These are phyloP conservation scores for Hystrix cristata DNA, from an alignment of 2,113 vertebrate species.

Conservation along the genomic window DNA sequence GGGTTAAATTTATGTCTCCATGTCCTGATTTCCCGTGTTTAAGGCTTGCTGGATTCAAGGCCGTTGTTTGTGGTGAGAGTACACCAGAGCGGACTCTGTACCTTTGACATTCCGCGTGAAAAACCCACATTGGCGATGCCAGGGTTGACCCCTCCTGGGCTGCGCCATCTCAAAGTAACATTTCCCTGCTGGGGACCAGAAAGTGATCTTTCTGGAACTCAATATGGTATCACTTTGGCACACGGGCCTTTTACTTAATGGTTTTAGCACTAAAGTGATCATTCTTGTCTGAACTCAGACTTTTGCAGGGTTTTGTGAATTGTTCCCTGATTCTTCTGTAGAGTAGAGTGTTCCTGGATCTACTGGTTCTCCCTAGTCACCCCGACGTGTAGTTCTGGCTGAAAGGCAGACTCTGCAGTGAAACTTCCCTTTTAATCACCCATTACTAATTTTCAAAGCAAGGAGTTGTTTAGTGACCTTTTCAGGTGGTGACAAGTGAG, in stretches of 20 bases:
- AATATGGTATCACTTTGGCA: neutral
- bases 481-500: neutral
- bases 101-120: neutral
- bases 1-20: neutral
- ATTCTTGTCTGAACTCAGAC: neutral
- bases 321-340: neutral
- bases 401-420: slow-evolving; percentile 13
- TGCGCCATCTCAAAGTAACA: neutral
- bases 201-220: neutral
- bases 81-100: neutral
- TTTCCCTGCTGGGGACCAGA: neutral
- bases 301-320: neutral
- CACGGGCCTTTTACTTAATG: neutral
- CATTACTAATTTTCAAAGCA: slow-evolving; percentile 49
- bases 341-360: neutral
- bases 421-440: neutral
- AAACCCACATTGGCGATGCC: neutral
- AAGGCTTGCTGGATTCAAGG: neutral
- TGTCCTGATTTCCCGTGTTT: neutral
- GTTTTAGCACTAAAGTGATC: neutral
- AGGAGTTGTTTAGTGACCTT: slow-evolving; percentile 23
- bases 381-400: neutral
- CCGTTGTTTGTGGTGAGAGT: neutral
- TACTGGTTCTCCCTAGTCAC: neutral
- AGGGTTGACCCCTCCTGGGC: neutral